Conservation (phyloP, 2,797 vertebrate genomes). For the Phataginus tricuspis region DNA sequence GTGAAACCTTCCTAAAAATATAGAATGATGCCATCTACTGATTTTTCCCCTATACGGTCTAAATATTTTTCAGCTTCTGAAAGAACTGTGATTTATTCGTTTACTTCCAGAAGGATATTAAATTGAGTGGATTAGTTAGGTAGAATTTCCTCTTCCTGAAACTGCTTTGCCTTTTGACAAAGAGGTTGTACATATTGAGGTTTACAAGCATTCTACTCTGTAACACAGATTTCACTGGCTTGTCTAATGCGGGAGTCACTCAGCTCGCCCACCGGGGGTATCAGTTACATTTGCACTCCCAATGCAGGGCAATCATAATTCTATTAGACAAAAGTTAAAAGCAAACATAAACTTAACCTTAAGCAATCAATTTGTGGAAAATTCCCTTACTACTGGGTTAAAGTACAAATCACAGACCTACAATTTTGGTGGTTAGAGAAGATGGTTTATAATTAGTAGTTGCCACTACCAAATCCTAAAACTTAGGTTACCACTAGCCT, state of each 20-base stretch:
- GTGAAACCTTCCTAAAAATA: constrained; percentile 61
- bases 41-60: background rate
- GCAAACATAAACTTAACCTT: background rate
- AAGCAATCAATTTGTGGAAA: background rate
- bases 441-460: background rate
- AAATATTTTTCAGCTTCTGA: constrained; percentile 47
- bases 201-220: constrained; percentile 15
- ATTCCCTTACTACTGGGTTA: background rate
- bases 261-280: background rate
- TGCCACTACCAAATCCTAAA: background rate
- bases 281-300: background rate
- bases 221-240: background rate
- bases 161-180: background rate
- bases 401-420: background rate
- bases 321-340: background rate
- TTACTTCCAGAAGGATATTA: constrained; percentile 59
- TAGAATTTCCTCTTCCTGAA: constrained; percentile 36
- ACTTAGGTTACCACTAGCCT: background rate
- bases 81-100: constrained; percentile 57
- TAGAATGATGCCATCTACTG: constrained; percentile 19
- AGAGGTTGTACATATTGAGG: background rate
- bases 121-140: constrained; percentile 18
- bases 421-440: background rate
- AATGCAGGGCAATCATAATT: background rate
- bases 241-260: background rate